Base-by-base conservation (phyloP, 2,113 vertebrate species). In the Nettapus auritus region DNA sequence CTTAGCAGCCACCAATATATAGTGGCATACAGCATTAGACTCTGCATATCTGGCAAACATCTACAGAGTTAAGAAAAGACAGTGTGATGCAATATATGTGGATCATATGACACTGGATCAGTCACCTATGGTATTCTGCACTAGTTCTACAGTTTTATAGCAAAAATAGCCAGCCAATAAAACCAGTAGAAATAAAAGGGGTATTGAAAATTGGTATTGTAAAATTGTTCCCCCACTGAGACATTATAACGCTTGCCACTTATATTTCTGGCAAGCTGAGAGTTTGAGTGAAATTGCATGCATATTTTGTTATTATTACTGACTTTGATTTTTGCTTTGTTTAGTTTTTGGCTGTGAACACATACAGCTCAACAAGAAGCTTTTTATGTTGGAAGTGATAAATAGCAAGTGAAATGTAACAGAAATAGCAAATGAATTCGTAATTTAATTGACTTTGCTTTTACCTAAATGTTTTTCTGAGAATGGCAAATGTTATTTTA, bases 61-160 rank as follows among this genome's bases (percentile, higher is more conserved):
- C 13, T 76, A 21, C 33, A 92, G 94, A 85, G 11, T 31, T 19
- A 73, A 64, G 8, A 16, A 66, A 62, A 70, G 14, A 19, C 21
- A 40, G 4, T 8, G 5, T 57, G 21, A 36, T 44, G 11, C 48
- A 38, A n/a, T 46, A n/a, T n/a, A 82, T 6, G 79, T 36, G 4
- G 19, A 63, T 52, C 38, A 77, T n/a, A n/a, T n/a, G n/a, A n/a
- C 3, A 3, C 7, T 52, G 40, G 81, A 86, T 68, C 29, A 19
- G 34, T 69, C 33, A n/a, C 5, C 6, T 69, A 12, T 0, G 2
- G 21, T 55, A 59, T 19, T 60, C 69, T 69, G 14, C 1, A 4
- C 50, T 55, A 55, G 28, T 21, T 88, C 12, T 36, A 3, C 3
- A 60, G 25, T 59, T 76, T 76, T 82, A 21, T 46, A 52, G 14